Conservation (phyloP, 2,797 vertebrate species). For the Hylomyscus alleni region DNA sequence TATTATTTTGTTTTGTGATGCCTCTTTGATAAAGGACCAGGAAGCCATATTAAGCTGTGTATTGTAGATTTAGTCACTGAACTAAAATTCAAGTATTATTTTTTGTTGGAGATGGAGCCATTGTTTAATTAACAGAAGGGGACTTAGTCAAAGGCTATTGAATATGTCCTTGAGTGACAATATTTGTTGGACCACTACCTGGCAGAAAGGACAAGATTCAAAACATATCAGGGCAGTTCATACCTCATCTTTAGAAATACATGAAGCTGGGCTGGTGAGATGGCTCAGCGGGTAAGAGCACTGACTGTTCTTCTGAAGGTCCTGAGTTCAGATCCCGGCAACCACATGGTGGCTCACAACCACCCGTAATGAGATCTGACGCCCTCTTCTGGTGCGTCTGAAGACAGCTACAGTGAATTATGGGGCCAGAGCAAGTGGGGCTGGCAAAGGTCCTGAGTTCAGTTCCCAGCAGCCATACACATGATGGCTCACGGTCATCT, state of each 20-base stretch:
- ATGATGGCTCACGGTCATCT: too few species aligned
- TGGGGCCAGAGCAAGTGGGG: too few species aligned
- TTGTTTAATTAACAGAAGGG: not conserved
- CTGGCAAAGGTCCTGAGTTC: too few species aligned
- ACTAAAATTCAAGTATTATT: not conserved
- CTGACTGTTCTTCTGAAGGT: too few species aligned
- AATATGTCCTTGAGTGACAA: not conserved
- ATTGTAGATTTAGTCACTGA: not conserved
- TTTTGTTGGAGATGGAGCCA: not conserved
- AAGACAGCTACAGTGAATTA: too few species aligned
- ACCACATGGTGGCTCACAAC: too few species aligned
- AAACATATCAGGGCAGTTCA: not conserved
- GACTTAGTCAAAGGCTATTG: not conserved
- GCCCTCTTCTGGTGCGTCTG: too few species aligned
- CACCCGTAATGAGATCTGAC: too few species aligned
- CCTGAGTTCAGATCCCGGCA: too few species aligned
- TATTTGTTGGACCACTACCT: not conserved
- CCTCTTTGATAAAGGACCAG: not conserved
- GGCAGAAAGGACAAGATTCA: not conserved
- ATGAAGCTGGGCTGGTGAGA: too few species aligned
- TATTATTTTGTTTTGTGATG: not conserved
- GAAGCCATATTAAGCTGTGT: not conserved
- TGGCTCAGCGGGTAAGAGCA: too few species aligned
- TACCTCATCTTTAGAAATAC: not conserved
- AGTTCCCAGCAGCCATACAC: too few species aligned